These are phyloP conservation scores for Emydoidea blandingii DNA, from an alignment of 2,797 vertebrate genomes.

Conservation along the genomic window DNA sequence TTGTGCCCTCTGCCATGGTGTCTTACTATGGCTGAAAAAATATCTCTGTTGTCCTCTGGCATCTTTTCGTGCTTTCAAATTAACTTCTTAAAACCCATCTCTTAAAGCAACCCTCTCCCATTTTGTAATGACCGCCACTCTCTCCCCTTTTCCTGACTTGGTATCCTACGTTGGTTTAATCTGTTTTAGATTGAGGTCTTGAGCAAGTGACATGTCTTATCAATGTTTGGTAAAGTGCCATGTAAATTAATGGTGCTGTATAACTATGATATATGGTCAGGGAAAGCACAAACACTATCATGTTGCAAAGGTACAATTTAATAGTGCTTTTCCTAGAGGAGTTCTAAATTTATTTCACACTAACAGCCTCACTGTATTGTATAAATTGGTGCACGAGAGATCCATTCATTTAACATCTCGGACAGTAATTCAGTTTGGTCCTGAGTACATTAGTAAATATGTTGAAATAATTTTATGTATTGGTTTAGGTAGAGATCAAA, in stretches of 20 bases:
- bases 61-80: constrained; percentile 33
- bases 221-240: background rate
- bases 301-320: background rate
- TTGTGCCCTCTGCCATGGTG: constrained; percentile 15
- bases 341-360: background rate
- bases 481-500: constrained; percentile 44
- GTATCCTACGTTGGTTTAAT: background rate
- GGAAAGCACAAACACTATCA: rapidly evolving
- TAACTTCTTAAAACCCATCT: background rate
- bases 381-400: background rate
- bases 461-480: constrained; percentile 13
- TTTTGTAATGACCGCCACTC: background rate
- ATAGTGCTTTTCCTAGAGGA: background rate
- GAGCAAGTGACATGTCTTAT: background rate
- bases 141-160: background rate
- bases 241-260: background rate
- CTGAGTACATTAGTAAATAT: background rate
- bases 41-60: background rate
- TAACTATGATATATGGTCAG: background rate
- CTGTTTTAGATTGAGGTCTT: too few species aligned
- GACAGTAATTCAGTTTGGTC: background rate
- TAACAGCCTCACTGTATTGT: rapidly evolving
- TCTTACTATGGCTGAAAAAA: background rate
- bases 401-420: background rate
- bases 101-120: background rate